Evolutionary conservation across 2,888 invertebrate species (phyloP).

Genomic region (Papilio protenor): DNA sequence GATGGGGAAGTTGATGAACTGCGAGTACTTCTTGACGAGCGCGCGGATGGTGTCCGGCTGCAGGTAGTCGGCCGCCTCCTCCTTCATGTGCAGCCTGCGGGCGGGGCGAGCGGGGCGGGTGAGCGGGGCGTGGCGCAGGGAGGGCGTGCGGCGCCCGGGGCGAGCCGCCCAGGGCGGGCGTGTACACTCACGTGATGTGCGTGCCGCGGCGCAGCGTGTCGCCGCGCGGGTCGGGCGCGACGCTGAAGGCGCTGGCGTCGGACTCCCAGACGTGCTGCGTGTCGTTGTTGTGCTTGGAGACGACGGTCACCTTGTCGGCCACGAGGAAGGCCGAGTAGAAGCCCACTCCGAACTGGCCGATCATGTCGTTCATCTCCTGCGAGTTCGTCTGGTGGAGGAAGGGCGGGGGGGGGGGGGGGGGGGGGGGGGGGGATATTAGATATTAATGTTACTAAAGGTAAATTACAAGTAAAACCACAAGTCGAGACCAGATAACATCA

Average conservation of each 20-base stretch:
- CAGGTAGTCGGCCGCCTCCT: slow-evolving; percentile 98
- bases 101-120: slow-evolving; percentile 64
- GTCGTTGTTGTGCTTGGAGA: slow-evolving; percentile 97
- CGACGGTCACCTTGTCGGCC: slow-evolving; percentile 97
- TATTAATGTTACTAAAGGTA: background rate
- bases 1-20: slow-evolving; percentile 99
- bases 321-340: slow-evolving; percentile 99
- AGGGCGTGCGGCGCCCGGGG: background rate
- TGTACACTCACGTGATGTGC: slow-evolving; percentile 86
- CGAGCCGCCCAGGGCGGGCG: slow-evolving; percentile 26
- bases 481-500: too few relatives aligned
- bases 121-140: slow-evolving; percentile 81
- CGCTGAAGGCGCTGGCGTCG: slow-evolving; percentile 94
- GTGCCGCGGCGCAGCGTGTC: slow-evolving; percentile 96
- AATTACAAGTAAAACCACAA: background rate
- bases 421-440: background rate
- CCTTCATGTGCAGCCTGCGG: slow-evolving; percentile 94
- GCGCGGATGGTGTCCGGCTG: slow-evolving; percentile 95
- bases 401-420: too few relatives aligned
- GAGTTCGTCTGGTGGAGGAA: slow-evolving; percentile 60
- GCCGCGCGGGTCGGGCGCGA: slow-evolving; percentile 97
- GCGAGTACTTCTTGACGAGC: slow-evolving; percentile 98
- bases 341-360: slow-evolving; percentile 99
- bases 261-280: slow-evolving; percentile 99
- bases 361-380: slow-evolving; percentile 97